Evolutionary conservation across 2,113 vertebrate genomes (phyloP), one percentile per base, ranked within the genome.

Genomic region (Pangasianodon hypophthalmus): DNA sequence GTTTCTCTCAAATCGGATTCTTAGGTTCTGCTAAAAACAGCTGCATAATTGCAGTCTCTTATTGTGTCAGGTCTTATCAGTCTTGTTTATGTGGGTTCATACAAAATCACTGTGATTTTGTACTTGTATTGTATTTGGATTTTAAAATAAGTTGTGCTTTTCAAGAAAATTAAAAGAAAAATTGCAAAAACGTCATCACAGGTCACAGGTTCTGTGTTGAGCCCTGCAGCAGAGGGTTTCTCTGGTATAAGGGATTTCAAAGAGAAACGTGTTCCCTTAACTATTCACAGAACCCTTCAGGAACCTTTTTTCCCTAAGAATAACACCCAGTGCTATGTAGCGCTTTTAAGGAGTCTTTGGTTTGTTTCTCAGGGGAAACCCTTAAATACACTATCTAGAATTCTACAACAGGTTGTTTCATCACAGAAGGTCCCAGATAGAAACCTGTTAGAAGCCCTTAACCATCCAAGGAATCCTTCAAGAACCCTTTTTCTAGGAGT

Each of bases 1-100:
- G 50, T 81, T 86, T 29, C 52, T 44, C 21, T 52, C 21, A 26
- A 69, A 86, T 91, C 52, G 8, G 50, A 82, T 86, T 90, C 81
- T 84, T 54, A 54, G 50, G 14, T 87, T 77, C 86, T 44, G 54
- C 86, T 60, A 62, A 32, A 77, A 85, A 79, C 71, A 77, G 58
- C 6, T 13, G 60, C 67, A 37, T 77, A 81, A 80, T 85, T 62
- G 48, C 85, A 9, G 64, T 18, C 2, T 13, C 3, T 48, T 64
- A 46, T 44, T 52, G 60, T 48, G 24, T 62, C 44, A 7, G 1
- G 29, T 69, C 32, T 37, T 81, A 80, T 62, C 60, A n/a, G 50
- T 37, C 10, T 54, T 52, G 18, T 86, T 79, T 80, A 52, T 41
- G 69, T 62, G 73, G 64, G 24, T 56, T 56, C 18, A 50, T 37